A percentile compares a stretch with the other conserved stretches of the same genome.
phyloP scores from a whole-genome alignment of 2,888 invertebrate species.

The Philereme vetulata region DNA sequence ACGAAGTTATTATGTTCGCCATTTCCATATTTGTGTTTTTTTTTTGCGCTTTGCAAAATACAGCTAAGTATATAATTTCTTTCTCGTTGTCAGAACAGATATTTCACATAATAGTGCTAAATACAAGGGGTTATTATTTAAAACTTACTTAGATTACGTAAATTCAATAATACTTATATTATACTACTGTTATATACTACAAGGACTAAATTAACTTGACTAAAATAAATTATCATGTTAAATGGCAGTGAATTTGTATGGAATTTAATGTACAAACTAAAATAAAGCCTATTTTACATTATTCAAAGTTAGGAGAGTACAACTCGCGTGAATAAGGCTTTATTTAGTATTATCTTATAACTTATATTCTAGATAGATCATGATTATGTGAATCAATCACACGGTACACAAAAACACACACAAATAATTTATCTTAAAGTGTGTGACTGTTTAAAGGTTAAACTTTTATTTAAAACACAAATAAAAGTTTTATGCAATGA shows the following conservation, averaged over 20 bases:
- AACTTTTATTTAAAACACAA: no score
- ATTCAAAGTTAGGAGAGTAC: conserved; percentile 3
- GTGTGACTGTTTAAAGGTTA: no score
- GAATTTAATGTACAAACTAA: conserved; percentile 27
- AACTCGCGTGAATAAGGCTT: conserved; percentile 16
- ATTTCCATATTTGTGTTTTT: no score
- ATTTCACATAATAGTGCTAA: conserved; percentile 50
- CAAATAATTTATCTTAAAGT: background rate
- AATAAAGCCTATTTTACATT: conserved; percentile 21
- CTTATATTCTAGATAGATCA: conserved; percentile 21
- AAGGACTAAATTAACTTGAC: conserved; percentile 41
- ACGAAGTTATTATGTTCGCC: no score
- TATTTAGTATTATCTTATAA: conserved; percentile 3
- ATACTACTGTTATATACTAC: conserved; percentile 23
- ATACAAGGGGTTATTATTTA: conserved; percentile 55
- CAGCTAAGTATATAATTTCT: background rate
- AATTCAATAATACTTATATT: conserved; percentile 54
- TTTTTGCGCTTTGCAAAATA: no score
- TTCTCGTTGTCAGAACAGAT: conserved; percentile 45
- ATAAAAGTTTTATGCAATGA: no score
- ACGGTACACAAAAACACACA: conserved; percentile 9
- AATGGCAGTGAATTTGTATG: conserved; percentile 45
- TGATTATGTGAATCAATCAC: conserved; percentile 11
- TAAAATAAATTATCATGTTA: conserved; percentile 43
- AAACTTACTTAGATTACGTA: conserved; percentile 60